Evolutionary conservation across 2,888 invertebrate genomes (phyloP), one percentile per base, ranked within the genome.

Genomic region (Ophion ellenae): DNA sequence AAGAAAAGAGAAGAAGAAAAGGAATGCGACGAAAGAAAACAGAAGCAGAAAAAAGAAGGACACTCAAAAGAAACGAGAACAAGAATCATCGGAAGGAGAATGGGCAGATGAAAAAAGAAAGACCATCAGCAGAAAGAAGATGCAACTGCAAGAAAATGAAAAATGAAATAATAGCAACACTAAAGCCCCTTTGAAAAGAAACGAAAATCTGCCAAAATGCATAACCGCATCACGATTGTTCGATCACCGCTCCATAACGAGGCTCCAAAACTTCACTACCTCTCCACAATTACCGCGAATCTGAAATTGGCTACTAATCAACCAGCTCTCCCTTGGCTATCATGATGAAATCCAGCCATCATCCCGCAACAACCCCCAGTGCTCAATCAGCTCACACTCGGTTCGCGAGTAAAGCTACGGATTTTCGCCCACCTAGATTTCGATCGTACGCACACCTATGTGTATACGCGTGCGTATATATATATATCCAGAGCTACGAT

Each of bases 281-380:
- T 14, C 53, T 53, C 5, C 14, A 2, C 14, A 53, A 53, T 53
- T 53, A 53, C 53, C 53, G 53, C 53, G 5, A 14, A 17, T 17
- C 53, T 53, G 53, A 53, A 53, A 53, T 53, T 53, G 53, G 53
- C 53, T 53, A 53, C 53, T 53, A 53, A 53, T 53, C 53, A 53
- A 53, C 17, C 14, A 17, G 53, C 53, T 53, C 17, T 53, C 53
- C 45, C 45, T n/a, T 4, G 11, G 14, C 28, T 70, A 17, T 17
- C 53, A 14, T 53, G 47, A 47, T 47, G 53, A 53, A 17, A 53
- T 17, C 53, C 14, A 53, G 53, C 53, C 53, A 53, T 53, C 17
- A 53, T 11, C 53, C 17, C 40, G 40, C 9, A 40, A 40, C 40
- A 40, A 40, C 40, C 5, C 53, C 53, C 14, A 53, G 17, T 17